Percentiles rank a stretch among this genome's conserved stretches.
Evolutionary conservation across 2,888 invertebrate species (phyloP).

Genomic region (Aleiodes testaceus): DNA sequence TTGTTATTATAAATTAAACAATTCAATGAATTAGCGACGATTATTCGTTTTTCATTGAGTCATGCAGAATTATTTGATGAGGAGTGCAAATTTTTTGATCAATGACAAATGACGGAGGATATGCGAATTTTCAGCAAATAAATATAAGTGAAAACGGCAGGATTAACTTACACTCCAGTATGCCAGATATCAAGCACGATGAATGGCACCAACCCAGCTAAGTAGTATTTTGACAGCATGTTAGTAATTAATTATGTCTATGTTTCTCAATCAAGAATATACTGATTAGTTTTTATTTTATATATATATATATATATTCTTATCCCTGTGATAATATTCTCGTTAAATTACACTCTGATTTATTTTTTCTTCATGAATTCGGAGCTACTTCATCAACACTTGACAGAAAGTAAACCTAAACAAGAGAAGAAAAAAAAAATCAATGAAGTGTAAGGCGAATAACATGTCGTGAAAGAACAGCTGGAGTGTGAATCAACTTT

Average conservation of each 20-base stretch:
- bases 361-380: slow-evolving; percentile 14
- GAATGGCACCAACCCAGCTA: slow-evolving; percentile 65
- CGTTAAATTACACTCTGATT: slow-evolving; percentile 11
- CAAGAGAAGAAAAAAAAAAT: slow-evolving; percentile 38
- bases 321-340: neutral
- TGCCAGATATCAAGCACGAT: slow-evolving; percentile 68
- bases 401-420: slow-evolving; percentile 30
- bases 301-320: slow-evolving; percentile 41
- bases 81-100: neutral
- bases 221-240: slow-evolving; percentile 64
- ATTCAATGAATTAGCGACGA: neutral
- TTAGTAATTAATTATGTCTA: slow-evolving; percentile 53
- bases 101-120: slow-evolving; percentile 12
- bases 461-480: slow-evolving; percentile 27
- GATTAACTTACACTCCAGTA: slow-evolving; percentile 68
- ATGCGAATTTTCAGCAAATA: slow-evolving; percentile 1
- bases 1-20: too few species aligned
- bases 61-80: neutral
- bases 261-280: slow-evolving; percentile 21
- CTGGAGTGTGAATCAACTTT: slow-evolving; percentile 31
- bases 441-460: slow-evolving; percentile 35
- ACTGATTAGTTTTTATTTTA: slow-evolving; percentile 25
- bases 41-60: neutral
- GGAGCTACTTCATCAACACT: slow-evolving; percentile 35
- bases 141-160: slow-evolving; percentile 33